Conservation (phyloP, 2,113 vertebrate species). For the Ceratotherium simum region DNA sequence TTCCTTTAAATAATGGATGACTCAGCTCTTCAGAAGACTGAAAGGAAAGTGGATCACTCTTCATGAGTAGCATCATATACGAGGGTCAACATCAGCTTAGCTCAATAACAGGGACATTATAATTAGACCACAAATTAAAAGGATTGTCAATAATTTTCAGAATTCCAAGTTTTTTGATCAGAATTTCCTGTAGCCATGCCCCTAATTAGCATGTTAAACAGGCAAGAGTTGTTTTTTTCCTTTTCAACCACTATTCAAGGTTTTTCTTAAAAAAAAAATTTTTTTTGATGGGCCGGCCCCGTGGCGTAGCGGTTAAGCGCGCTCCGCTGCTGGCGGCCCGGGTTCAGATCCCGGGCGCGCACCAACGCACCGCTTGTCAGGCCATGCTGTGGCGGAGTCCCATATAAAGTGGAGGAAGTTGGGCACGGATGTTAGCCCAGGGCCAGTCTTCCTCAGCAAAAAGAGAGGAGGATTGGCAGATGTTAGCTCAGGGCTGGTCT, state of each 20-base stretch:
- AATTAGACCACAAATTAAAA: neutral
- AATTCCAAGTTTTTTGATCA: neutral
- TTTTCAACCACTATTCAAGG: neutral
- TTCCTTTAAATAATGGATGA: conserved; percentile 43
- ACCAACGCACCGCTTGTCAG: too few species aligned
- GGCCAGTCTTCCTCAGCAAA: too few species aligned
- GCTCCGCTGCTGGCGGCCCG: too few species aligned
- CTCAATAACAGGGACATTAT: neutral
- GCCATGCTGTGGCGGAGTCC: too few species aligned
- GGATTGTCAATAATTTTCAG: neutral
- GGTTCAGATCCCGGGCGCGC: too few species aligned
- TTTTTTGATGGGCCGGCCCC: neutral
- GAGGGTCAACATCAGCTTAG: neutral
- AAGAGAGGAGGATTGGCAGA: too few species aligned
- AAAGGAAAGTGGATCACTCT: neutral
- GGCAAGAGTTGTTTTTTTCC: neutral
- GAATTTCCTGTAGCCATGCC: neutral
- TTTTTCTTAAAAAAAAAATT: neutral
- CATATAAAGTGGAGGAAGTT: too few species aligned
- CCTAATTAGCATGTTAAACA: neutral
- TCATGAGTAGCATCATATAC: neutral
- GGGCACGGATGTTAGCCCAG: too few species aligned
- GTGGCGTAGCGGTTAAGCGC: too few species aligned
- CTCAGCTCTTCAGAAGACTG: neutral
- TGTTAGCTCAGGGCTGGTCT: too few species aligned